phyloP scores from a whole-genome alignment of 1,140 invertebrate species.

The Aphidius ervi region DNA sequence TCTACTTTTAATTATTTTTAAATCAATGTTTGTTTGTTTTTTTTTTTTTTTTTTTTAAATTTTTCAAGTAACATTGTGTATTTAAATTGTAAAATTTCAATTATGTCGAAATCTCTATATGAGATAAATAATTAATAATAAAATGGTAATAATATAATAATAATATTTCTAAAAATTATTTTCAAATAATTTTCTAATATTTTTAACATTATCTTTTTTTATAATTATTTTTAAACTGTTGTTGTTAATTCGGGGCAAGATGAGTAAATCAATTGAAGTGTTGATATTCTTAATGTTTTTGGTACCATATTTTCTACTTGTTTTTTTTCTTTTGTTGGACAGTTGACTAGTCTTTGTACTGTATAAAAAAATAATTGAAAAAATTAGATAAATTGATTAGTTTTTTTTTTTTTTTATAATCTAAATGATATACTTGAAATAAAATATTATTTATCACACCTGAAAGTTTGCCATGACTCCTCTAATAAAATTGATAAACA shows the following conservation, averaged over 20 bases:
- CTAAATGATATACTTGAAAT: background rate
- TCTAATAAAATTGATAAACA: conserved; percentile 29
- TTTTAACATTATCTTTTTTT: conserved; percentile 7
- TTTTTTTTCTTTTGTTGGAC: conserved; percentile 26
- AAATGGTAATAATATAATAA: background rate
- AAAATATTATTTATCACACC: conserved; percentile 31
- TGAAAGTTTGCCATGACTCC: conserved; percentile 53
- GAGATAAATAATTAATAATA: too few species aligned
- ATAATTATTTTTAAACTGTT: conserved; percentile 6
- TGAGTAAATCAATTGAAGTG: conserved; percentile 41
- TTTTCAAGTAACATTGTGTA: too few species aligned
- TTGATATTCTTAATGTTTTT: conserved; percentile 39
- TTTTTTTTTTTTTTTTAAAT: too few species aligned
- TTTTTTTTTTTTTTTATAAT: background rate
- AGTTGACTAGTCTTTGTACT: conserved; percentile 50
- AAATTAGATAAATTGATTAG: conserved; percentile 4
- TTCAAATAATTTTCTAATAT: conserved; percentile 6
- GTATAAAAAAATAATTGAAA: background rate
- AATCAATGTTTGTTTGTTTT: too few species aligned
- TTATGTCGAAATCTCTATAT: too few species aligned
- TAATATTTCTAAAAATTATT: conserved; percentile 35
- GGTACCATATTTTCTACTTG: conserved; percentile 28
- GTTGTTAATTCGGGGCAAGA: conserved; percentile 5
- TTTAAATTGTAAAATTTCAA: too few species aligned
- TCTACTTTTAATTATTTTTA: too few species aligned